phyloP scores from a whole-genome alignment of 2,888 invertebrate species.

The Steinernema hermaphroditum region DNA sequence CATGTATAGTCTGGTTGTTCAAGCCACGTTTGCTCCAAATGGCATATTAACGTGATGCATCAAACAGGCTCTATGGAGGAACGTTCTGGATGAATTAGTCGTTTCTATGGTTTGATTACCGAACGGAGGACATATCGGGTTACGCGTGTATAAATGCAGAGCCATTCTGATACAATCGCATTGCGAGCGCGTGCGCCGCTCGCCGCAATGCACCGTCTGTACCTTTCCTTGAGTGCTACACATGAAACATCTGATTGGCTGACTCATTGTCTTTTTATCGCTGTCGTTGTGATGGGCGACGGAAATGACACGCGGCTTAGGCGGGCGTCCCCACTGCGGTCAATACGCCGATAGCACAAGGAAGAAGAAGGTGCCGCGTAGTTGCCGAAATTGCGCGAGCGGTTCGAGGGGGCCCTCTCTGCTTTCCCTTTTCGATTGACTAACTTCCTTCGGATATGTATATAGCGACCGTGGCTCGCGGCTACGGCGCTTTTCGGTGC shows the following conservation, averaged over 20 bases:
- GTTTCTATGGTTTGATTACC: conserved; percentile 4
- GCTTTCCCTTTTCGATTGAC: background rate
- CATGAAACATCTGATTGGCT: too few relatives aligned
- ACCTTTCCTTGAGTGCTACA: too few relatives aligned
- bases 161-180: conserved; percentile 11
- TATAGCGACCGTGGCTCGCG: too few relatives aligned
- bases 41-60: background rate
- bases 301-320: background rate
- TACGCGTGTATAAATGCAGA: conserved; percentile 24
- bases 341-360: conserved; percentile 22
- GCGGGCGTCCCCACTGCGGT: conserved; percentile 12
- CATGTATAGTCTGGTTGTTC: conserved; percentile 3
- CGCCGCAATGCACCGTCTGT: too few relatives aligned
- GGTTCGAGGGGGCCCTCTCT: conserved; percentile 7
- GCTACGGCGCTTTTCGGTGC: too few relatives aligned
- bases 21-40: background rate
- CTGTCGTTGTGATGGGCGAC: too few relatives aligned
- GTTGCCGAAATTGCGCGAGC: conserved; percentile 30
- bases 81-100: too few relatives aligned
- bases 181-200: too few relatives aligned
- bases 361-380: conserved; percentile 27
- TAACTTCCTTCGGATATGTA: conserved; percentile 9
- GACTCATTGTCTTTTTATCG: too few relatives aligned
- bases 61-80: too few relatives aligned
- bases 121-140: conserved; percentile 27